Evolutionary conservation across 2,797 vertebrate species (phyloP).

Genomic region (Sarcophilus harrisii): DNA sequence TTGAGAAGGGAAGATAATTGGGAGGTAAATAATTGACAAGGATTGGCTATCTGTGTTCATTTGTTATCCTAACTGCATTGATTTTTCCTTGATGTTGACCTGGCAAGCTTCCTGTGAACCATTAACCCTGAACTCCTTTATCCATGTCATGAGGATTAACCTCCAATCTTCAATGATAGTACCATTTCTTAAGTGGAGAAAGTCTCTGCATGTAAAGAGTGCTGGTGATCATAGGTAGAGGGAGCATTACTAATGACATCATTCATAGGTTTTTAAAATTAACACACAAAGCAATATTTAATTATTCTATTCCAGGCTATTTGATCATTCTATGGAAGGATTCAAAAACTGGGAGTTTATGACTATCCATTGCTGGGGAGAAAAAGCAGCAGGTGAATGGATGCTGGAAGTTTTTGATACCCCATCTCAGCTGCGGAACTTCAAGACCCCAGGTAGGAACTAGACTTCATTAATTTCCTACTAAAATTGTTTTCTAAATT

Average conservation of each 20-base stretch:
- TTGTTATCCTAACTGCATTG: not conserved
- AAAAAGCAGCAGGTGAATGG: conserved; percentile 98
- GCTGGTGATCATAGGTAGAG: not conserved
- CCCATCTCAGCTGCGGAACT: conserved; percentile 97
- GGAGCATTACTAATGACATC: not conserved
- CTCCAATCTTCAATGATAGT: not conserved
- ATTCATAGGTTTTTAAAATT: conserved; percentile 24
- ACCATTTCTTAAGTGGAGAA: not conserved
- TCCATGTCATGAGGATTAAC: not conserved
- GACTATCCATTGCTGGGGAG: conserved; percentile 99
- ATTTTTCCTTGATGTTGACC: not conserved
- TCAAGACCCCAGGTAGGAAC: conserved; percentile 95
- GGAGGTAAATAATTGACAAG: not conserved
- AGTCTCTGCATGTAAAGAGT: not conserved
- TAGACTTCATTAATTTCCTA: not conserved
- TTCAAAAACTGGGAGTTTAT: conserved; percentile 99
- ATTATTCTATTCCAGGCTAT: conserved; percentile 88
- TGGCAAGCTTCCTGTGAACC: not conserved
- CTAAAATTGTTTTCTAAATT: not conserved
- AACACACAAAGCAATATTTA: not conserved
- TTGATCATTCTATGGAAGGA: conserved; percentile 99
- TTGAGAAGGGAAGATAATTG: not conserved
- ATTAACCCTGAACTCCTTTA: not conserved
- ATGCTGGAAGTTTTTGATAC: conserved; percentile 98
- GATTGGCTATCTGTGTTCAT: not conserved